These are phyloP conservation scores for Galemys pyrenaicus DNA, from an alignment of 2,113 vertebrate species.

Conservation along the genomic window DNA sequence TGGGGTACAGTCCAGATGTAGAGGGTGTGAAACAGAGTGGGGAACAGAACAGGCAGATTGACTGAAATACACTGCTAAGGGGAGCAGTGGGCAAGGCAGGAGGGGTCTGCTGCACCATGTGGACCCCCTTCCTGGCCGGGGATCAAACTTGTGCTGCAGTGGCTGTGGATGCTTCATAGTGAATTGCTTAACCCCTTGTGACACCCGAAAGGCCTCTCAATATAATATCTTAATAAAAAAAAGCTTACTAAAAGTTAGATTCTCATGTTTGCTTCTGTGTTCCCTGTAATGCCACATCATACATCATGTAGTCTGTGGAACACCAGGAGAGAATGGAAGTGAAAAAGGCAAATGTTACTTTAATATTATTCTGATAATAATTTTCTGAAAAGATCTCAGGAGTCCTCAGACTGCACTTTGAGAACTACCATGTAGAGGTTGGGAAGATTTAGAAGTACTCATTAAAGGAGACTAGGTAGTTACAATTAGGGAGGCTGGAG, in stretches of 20 bases:
- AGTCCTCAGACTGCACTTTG: neutral
- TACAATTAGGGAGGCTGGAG: neutral
- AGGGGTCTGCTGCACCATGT: too few species aligned
- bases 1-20: too few species aligned
- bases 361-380: slow-evolving; percentile 39
- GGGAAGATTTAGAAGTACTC: slow-evolving; percentile 6
- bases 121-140: too few species aligned
- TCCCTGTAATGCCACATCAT: neutral
- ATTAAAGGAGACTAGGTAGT: neutral
- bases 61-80: too few species aligned
- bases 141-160: too few species aligned
- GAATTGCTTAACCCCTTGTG: too few species aligned
- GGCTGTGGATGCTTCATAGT: too few species aligned
- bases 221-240: neutral
- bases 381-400: neutral
- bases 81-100: too few species aligned
- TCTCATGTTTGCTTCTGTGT: slow-evolving; percentile 19
- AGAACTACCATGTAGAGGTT: neutral
- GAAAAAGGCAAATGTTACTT: slow-evolving; percentile 45
- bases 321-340: neutral
- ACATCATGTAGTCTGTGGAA: neutral
- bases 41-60: too few species aligned
- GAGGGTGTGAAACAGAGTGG: too few species aligned
- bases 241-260: slow-evolving; percentile 27
- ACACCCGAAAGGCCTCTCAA: neutral